Base-by-base conservation (phyloP, 2,888 invertebrate genomes). In the Leptopterna dolabrata region DNA sequence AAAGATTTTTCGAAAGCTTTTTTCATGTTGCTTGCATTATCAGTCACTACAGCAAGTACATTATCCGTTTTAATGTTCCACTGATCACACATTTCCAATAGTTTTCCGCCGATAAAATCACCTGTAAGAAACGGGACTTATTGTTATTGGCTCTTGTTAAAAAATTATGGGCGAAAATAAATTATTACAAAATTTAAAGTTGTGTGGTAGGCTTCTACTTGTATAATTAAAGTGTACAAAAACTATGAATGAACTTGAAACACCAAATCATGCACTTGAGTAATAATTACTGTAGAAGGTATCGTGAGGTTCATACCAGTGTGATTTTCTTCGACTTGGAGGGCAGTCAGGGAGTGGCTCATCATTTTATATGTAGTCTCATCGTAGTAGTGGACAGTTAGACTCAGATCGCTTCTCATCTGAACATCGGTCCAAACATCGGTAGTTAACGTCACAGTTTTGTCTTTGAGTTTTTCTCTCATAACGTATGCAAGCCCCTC, bases 371-470 rank as follows among this genome's bases (percentile, higher is more conserved):
- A 4, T 70, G 80, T 19, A 36, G 45, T 47, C 29, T 80, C 43
- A 24, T 90, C 89, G 76, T 89, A 73, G 90, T 90, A 90, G 89
- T 90, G 90, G 87, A 89, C 82, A 14, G 90, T 90, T 55, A 90
- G 89, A 55, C 90, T 90, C 89, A 90, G 88, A 89, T 90, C 90
- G 89, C 90, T 90, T 55, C 89, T 89, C 88, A 89, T 90, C 89
- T 90, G 90, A 82, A 90, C 90, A 85, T 91, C 90, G 78, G 90
- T 90, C 91, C 91, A 91, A 88, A 90, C 90, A 88, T 90, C 90
- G 45, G 89, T 85, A 0, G 89, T 90, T 16, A 55, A 19, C n/a
- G 55, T 55, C 16, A 55, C 55, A 19, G 55, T n/a, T 55, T n/a
- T 55, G 55, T 19, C 55, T 55, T 55, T 19, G 29, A 71, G 71